Percentiles rank a stretch among this genome's conserved stretches.
phyloP scores from a whole-genome alignment of 1,140 invertebrate genomes.

The Leptopilina clavipes region DNA sequence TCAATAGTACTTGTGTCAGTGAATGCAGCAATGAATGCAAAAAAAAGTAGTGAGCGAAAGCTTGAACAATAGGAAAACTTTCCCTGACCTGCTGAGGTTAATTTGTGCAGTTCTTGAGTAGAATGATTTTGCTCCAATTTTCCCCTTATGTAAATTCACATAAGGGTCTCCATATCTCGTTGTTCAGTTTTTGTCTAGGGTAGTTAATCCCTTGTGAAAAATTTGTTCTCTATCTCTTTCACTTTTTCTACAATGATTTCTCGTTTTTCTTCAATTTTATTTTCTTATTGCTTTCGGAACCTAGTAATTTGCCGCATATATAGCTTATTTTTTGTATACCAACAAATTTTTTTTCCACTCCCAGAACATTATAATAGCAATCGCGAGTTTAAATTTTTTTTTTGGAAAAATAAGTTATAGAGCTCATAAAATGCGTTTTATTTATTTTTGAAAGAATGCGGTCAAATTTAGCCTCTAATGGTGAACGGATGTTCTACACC shows the following conservation, averaged over 20 bases:
- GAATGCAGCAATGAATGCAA: background rate
- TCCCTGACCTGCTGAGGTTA: background rate
- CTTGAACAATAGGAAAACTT: slow-evolving; percentile 6
- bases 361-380: background rate
- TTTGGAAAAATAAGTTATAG: background rate
- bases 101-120: background rate
- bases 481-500: background rate
- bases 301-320: background rate
- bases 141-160: background rate
- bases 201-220: background rate
- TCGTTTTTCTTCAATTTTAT: background rate
- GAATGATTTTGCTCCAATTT: background rate
- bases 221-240: background rate
- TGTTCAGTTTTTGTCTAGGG: background rate
- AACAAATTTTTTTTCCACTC: background rate
- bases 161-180: background rate
- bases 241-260: background rate
- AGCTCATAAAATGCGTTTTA: background rate
- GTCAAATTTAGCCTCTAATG: background rate
- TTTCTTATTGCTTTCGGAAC: background rate
- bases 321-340: background rate
- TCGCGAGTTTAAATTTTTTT: background rate
- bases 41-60: slow-evolving; percentile 9
- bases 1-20: background rate
- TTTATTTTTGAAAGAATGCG: background rate